These are phyloP conservation scores for Paratrypauchen microcephalus DNA, from an alignment of 2,797 vertebrate genomes.

Conservation along the genomic window DNA sequence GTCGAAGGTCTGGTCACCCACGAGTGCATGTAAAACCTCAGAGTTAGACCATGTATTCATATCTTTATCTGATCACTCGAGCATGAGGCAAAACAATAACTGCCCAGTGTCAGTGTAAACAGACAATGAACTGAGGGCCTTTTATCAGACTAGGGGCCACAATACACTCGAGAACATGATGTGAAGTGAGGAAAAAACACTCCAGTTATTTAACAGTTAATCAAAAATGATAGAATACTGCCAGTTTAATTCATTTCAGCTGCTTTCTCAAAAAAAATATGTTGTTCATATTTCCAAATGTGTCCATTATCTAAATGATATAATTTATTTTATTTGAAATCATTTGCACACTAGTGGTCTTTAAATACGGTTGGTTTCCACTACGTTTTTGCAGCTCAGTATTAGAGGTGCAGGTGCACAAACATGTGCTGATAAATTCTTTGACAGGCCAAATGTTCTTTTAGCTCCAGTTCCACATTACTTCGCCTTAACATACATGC, in stretches of 20 bases:
- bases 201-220: not conserved
- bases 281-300: too few species aligned
- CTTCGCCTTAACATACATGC: not conserved
- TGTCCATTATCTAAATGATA: not conserved
- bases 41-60: slow-evolving; percentile 32
- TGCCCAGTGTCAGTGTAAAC: slow-evolving; percentile 3
- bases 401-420: slow-evolving; percentile 5
- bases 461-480: not conserved
- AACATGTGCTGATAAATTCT: slow-evolving; percentile 14
- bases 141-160: not conserved
- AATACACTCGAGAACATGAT: not conserved
- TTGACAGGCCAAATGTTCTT: not conserved
- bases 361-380: not conserved
- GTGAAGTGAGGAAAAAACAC: not conserved
- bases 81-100: slow-evolving; percentile 12
- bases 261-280: not conserved
- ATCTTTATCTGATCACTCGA: slow-evolving; percentile 35
- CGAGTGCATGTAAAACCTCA: slow-evolving; percentile 28
- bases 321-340: not conserved
- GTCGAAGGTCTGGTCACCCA: slow-evolving; percentile 41
- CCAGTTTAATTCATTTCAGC: not conserved
- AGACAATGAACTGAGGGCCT: not conserved
- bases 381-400: not conserved
- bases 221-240: not conserved
- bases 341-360: not conserved